These are phyloP conservation scores for Etia nguti DNA, from an alignment of 2,113 vertebrate species.

Conservation along the genomic window DNA sequence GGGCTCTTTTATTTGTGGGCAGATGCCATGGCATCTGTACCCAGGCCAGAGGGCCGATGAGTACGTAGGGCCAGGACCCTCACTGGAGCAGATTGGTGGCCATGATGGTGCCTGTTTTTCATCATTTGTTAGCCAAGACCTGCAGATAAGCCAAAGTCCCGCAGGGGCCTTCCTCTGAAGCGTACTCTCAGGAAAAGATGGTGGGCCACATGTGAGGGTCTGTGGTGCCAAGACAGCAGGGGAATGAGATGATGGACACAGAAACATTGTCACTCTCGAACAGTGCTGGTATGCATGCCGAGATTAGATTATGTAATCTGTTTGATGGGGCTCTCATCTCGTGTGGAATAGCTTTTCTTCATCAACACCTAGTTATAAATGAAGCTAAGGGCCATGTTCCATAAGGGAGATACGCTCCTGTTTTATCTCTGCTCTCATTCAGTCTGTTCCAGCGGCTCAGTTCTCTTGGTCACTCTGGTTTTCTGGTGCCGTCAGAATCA, in stretches of 20 bases:
- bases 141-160: constrained; percentile 8
- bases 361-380: background rate
- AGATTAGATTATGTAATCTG: background rate
- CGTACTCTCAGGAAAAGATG: constrained; percentile 3
- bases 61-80: background rate
- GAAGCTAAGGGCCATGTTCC: background rate
- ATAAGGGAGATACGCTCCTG: background rate
- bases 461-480: background rate
- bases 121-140: constrained; percentile 44
- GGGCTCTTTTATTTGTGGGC: constrained; percentile 2
- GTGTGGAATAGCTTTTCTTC: fast-evolving
- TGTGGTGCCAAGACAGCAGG: background rate
- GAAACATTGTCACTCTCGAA: background rate
- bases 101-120: constrained; percentile 47
- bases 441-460: too few species aligned
- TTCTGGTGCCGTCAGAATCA: background rate
- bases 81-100: constrained; percentile 51
- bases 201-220: constrained; percentile 12
- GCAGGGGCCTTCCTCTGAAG: background rate
- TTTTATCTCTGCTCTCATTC: background rate
- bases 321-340: background rate
- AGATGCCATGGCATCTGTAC: constrained; percentile 62
- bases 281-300: background rate
- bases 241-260: background rate
- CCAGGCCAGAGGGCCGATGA: background rate